A percentile compares a stretch with the other conserved stretches of the same genome.
These are phyloP conservation scores for Cephalopterus ornatus DNA, from an alignment of 2,113 vertebrate species.

Conservation along the genomic window DNA sequence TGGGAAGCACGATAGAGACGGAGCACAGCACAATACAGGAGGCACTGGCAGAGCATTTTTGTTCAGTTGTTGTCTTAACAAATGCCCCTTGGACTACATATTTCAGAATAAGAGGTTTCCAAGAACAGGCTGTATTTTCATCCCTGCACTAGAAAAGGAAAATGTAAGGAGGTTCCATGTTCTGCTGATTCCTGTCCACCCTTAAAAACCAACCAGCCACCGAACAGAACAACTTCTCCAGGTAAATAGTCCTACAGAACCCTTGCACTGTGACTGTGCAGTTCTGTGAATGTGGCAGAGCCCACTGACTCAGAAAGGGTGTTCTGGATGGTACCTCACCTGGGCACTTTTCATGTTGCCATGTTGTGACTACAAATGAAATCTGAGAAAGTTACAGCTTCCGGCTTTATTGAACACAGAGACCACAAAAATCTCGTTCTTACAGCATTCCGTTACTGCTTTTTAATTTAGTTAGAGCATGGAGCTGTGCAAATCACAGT, in stretches of 20 bases:
- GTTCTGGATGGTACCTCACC: not conserved
- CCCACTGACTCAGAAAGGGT: not conserved
- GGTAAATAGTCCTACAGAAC: not conserved
- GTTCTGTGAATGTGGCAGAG: not conserved
- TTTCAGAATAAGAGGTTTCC: not conserved
- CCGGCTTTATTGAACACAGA: not conserved
- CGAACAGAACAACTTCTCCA: not conserved
- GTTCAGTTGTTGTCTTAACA: not conserved
- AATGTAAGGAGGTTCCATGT: not conserved
- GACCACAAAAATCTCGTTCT: not conserved
- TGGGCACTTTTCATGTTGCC: not conserved
- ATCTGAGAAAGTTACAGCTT: not conserved
- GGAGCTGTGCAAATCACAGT: slow-evolving; percentile 48
- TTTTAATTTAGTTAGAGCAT: slow-evolving; percentile 61
- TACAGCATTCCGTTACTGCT: slow-evolving; percentile 13
- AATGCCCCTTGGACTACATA: not conserved
- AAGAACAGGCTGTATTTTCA: not conserved
- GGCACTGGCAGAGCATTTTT: not conserved
- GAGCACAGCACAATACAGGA: not conserved
- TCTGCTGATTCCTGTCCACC: not conserved
- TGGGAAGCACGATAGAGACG: not conserved
- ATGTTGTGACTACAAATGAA: not conserved
- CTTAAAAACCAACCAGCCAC: not conserved
- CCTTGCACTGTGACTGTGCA: not conserved
- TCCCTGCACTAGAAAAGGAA: not conserved